phyloP scores from a whole-genome alignment of 2,797 vertebrate genomes.

The Urocyon cinereoargenteus region DNA sequence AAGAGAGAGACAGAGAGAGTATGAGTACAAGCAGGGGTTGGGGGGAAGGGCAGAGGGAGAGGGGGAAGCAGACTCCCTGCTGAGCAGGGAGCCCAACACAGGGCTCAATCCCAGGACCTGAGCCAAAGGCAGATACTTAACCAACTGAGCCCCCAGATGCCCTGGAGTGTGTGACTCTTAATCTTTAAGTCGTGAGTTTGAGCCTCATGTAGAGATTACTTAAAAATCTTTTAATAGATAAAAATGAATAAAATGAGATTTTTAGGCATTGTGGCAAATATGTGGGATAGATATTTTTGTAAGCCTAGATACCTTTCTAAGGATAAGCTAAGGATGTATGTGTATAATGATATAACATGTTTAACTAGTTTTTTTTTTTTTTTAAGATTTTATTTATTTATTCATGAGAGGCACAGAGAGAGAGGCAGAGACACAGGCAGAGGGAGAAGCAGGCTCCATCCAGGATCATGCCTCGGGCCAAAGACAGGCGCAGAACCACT shows the following conservation, averaged over 20 bases:
- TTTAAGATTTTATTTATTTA: too few relatives aligned
- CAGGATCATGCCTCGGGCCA: too few relatives aligned
- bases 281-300: slow-evolving; percentile 18
- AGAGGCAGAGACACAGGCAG: too few relatives aligned
- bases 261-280: slow-evolving; percentile 22
- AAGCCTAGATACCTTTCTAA: neutral
- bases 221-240: neutral
- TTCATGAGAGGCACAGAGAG: too few relatives aligned
- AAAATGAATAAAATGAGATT: slow-evolving; percentile 21
- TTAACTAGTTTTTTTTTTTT: neutral
- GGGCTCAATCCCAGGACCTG: neutral
- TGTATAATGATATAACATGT: neutral
- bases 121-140: neutral
- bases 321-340: neutral
- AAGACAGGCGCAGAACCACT: too few relatives aligned
- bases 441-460: too few relatives aligned
- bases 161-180: neutral
- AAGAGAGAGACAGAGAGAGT: too few relatives aligned
- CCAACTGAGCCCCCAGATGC: neutral
- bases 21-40: neutral
- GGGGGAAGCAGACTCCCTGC: neutral
- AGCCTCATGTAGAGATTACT: neutral
- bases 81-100: neutral
- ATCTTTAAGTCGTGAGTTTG: neutral
- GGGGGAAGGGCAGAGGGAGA: neutral